Evolutionary conservation across 2,888 invertebrate species (phyloP).

Genomic region (Harpalus rufipes): DNA sequence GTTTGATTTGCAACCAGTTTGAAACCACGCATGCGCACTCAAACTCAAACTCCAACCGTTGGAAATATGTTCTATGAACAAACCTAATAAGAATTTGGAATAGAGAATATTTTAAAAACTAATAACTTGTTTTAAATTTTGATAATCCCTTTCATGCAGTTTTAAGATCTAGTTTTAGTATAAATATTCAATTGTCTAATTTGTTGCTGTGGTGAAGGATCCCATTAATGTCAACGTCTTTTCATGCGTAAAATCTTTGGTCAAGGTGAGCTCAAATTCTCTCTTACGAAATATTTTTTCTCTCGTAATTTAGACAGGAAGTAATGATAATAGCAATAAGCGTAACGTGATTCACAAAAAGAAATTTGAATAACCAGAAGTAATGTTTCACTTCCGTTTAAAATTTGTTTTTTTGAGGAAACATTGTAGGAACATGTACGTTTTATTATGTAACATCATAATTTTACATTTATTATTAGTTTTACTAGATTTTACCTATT

Average conservation of each 20-base stretch:
- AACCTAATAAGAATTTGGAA: too few relatives aligned
- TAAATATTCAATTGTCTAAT: too few relatives aligned
- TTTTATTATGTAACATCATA: constrained; percentile 2
- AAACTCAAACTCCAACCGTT: too few relatives aligned
- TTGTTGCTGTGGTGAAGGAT: background rate
- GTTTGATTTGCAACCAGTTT: too few relatives aligned
- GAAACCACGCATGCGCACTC: too few relatives aligned
- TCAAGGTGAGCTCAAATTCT: background rate
- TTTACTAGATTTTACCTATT: background rate
- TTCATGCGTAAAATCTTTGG: background rate
- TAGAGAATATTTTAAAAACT: too few relatives aligned
- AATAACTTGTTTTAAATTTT: too few relatives aligned
- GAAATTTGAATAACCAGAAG: constrained; percentile 33
- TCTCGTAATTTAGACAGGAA: background rate
- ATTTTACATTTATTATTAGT: constrained; percentile 14
- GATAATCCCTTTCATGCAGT: too few relatives aligned
- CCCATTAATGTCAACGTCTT: background rate
- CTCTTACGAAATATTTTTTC: background rate
- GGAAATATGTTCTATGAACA: too few relatives aligned
- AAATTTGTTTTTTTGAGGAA: background rate
- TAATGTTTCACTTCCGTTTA: constrained; percentile 7
- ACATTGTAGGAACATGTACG: background rate
- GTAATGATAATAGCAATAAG: constrained; percentile 8
- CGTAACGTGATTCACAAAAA: constrained; percentile 24
- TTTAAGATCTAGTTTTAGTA: too few relatives aligned